Conservation (phyloP, 2,797 vertebrate genomes). For the Halcyon badia region DNA sequence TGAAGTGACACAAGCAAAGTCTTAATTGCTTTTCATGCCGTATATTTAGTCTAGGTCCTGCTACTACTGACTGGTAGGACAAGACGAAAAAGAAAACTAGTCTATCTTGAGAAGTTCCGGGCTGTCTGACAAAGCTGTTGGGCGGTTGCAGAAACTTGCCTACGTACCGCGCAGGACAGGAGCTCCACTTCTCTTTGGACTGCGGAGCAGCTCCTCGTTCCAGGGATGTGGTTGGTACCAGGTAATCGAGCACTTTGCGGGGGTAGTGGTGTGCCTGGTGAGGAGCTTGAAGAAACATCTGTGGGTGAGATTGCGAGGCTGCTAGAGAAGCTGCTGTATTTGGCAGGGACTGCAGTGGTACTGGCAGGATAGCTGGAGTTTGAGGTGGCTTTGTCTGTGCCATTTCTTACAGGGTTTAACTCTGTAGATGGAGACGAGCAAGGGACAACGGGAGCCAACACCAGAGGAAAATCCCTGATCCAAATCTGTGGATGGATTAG, state of each 20-base stretch:
- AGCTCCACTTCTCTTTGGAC: neutral
- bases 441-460: neutral
- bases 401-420: constrained; percentile 11
- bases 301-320: neutral
- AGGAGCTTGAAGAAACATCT: neutral
- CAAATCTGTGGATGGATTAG: neutral
- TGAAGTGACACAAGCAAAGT: accelerated
- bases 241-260: accelerated
- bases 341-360: neutral
- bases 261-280: neutral
- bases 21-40: accelerated
- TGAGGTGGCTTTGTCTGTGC: constrained; percentile 9
- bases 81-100: accelerated
- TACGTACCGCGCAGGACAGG: neutral
- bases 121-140: neutral
- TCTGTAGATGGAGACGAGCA: neutral
- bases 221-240: neutral
- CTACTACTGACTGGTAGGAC: neutral
- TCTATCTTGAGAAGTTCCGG: accelerated
- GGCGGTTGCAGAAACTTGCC: neutral
- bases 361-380: neutral
- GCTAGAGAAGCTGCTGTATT: neutral
- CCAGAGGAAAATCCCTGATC: neutral
- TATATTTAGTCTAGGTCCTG: neutral
- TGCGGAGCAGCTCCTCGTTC: accelerated